Evolutionary conservation across 2,888 invertebrate genomes (phyloP).

Genomic region (Celastrina argiolus): DNA sequence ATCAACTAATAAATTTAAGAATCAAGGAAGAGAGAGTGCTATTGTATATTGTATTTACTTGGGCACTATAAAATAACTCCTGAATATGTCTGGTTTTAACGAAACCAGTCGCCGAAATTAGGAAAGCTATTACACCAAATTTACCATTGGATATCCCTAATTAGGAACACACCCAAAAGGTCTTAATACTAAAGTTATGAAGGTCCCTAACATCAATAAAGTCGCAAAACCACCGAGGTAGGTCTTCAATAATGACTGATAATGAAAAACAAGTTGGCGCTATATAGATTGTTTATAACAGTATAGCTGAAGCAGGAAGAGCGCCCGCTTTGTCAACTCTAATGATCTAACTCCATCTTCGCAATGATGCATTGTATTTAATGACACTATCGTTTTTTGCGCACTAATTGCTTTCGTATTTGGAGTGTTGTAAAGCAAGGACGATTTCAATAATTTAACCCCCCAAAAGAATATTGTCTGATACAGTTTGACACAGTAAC

Average conservation of each 20-base stretch:
- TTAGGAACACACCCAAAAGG: too few relatives aligned
- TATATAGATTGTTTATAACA: constrained; percentile 19
- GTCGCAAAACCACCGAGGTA: neutral
- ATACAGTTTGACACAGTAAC: too few relatives aligned
- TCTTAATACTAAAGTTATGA: neutral
- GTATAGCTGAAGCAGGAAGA: constrained; percentile 20
- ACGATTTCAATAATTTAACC: too few relatives aligned
- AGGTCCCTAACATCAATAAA: neutral
- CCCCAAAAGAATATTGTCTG: neutral
- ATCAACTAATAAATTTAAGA: too few relatives aligned
- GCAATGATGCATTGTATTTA: constrained; percentile 29
- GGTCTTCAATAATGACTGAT: constrained; percentile 15
- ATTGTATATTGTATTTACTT: too few relatives aligned
- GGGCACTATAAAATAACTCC: too few relatives aligned
- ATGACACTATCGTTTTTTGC: constrained; percentile 24
- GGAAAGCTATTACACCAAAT: too few relatives aligned
- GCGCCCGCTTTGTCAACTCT: constrained; percentile 23
- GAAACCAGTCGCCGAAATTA: too few relatives aligned
- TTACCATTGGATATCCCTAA: too few relatives aligned
- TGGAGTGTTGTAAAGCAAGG: too few relatives aligned
- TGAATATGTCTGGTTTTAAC: too few relatives aligned
- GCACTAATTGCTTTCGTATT: neutral
- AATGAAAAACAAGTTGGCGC: constrained; percentile 12
- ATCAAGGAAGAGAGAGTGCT: too few relatives aligned
- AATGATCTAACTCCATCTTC: constrained; percentile 22